phyloP scores from a whole-genome alignment of 2,888 invertebrate species.

The Ischnus inquisitorius region DNA sequence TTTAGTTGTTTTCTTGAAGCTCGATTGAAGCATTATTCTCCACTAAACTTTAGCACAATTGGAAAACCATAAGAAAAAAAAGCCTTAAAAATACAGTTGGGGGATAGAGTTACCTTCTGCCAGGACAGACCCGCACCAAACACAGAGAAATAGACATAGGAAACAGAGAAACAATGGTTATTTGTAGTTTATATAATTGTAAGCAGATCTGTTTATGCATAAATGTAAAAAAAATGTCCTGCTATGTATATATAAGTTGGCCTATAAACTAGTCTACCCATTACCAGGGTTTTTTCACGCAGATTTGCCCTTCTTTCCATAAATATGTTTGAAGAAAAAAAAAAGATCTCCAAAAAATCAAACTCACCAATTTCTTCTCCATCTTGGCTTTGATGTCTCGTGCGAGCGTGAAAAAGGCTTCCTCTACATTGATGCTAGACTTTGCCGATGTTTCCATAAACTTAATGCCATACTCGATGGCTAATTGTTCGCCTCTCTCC shows the following conservation, averaged over 20 bases:
- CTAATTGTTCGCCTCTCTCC: conserved; percentile 98
- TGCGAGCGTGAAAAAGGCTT: conserved; percentile 98
- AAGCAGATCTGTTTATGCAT: conserved; percentile 29
- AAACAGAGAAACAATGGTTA: conserved; percentile 83
- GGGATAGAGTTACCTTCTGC: conserved; percentile 84
- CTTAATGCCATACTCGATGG: conserved; percentile 99
- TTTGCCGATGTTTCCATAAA: conserved; percentile 99
- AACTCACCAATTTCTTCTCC: conserved; percentile 98
- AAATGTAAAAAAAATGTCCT: not conserved
- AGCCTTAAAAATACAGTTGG: conserved; percentile 72
- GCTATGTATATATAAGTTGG: not conserved
- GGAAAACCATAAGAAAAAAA: conserved; percentile 48
- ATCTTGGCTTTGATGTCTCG: conserved; percentile 99
- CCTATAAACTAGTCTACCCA: too few relatives aligned
- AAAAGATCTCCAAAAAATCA: conserved; percentile 74
- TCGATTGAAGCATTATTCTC: conserved; percentile 9
- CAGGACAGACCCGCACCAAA: conserved; percentile 85
- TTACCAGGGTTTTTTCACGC: not conserved
- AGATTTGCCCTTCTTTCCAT: conserved; percentile 60
- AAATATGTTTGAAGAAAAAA: conserved; percentile 70
- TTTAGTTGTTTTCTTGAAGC: not conserved
- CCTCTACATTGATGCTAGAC: conserved; percentile 98
- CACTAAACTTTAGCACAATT: conserved; percentile 33
- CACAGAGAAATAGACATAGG: conserved; percentile 84
- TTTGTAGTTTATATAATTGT: conserved; percentile 69